A percentile compares a stretch with the other conserved stretches of the same genome.
phyloP scores from a whole-genome alignment of 2,888 invertebrate species.

The Minunthozetes semirufus region DNA sequence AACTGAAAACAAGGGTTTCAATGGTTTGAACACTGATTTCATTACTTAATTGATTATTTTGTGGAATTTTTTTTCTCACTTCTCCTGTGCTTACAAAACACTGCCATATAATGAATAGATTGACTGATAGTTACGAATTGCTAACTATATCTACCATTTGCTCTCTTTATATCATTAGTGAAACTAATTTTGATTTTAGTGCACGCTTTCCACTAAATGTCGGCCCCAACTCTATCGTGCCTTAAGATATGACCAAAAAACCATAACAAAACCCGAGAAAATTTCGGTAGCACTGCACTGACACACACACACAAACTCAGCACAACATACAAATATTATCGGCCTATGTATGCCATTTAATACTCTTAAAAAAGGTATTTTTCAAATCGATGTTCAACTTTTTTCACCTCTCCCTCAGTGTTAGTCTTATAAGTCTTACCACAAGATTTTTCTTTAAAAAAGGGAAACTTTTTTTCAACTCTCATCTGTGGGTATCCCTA shows the following conservation, averaged over 20 bases:
- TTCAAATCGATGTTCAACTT: too few species aligned
- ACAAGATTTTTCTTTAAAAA: too few species aligned
- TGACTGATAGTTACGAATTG: neutral
- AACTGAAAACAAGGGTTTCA: neutral
- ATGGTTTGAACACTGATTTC: neutral
- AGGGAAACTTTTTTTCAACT: too few species aligned
- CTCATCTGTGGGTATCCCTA: neutral
- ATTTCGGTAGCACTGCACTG: too few species aligned
- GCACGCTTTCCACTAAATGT: neutral
- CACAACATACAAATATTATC: too few species aligned
- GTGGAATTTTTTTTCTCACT: neutral
- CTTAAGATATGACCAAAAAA: constrained; percentile 1
- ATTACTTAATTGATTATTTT: constrained; percentile 17
- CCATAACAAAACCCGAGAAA: neutral
- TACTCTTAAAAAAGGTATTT: too few species aligned
- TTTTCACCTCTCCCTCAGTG: too few species aligned
- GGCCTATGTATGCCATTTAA: too few species aligned
- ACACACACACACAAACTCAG: too few species aligned
- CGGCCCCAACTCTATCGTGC: neutral
- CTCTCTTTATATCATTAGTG: neutral
- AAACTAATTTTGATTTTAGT: constrained; percentile 1
- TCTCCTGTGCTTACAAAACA: neutral
- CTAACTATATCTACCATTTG: neutral
- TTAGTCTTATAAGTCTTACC: too few species aligned
- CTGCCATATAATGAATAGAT: neutral